Percentiles rank a stretch among this genome's conserved stretches.
Conservation (phyloP, 1,140 invertebrate genomes). For the Onthophagus taurus region DNA sequence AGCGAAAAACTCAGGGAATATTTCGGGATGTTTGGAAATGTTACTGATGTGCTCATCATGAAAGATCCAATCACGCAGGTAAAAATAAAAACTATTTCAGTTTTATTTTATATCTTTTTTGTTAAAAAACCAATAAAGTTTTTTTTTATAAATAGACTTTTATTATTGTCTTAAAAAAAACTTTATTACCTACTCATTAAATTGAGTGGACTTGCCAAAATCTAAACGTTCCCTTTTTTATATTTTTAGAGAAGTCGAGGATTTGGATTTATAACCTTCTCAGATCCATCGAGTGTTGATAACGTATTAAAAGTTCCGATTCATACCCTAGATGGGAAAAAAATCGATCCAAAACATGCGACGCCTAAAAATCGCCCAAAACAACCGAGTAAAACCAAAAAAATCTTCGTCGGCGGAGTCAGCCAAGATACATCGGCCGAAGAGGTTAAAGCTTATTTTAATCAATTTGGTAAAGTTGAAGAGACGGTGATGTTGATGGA, state of each 20-base stretch:
- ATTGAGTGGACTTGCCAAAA: too few relatives aligned
- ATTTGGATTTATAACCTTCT: constrained; percentile 89
- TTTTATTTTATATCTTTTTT: neutral
- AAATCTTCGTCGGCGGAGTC: constrained; percentile 86
- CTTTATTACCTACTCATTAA: too few relatives aligned
- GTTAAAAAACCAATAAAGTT: too few relatives aligned
- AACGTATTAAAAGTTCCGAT: constrained; percentile 83
- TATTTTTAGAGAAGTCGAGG: constrained; percentile 77
- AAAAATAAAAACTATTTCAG: constrained; percentile 22
- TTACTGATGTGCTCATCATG: constrained; percentile 89
- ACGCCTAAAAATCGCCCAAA: constrained; percentile 84
- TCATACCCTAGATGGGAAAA: constrained; percentile 88
- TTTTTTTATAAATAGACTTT: constrained; percentile 2
- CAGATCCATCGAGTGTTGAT: constrained; percentile 78
- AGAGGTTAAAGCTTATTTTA: constrained; percentile 85
- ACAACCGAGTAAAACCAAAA: constrained; percentile 78
- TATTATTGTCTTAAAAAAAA: too few relatives aligned
- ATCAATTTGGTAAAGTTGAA: constrained; percentile 84
- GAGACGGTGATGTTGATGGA: constrained; percentile 93
- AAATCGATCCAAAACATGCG: constrained; percentile 88
- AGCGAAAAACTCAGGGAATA: constrained; percentile 83
- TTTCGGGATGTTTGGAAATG: constrained; percentile 83
- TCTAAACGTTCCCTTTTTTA: too few relatives aligned
- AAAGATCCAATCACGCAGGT: constrained; percentile 91
- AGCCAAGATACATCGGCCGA: constrained; percentile 85